Base-by-base conservation (phyloP, 2,797 vertebrate genomes). In the Melanotaenia boesemani region DNA sequence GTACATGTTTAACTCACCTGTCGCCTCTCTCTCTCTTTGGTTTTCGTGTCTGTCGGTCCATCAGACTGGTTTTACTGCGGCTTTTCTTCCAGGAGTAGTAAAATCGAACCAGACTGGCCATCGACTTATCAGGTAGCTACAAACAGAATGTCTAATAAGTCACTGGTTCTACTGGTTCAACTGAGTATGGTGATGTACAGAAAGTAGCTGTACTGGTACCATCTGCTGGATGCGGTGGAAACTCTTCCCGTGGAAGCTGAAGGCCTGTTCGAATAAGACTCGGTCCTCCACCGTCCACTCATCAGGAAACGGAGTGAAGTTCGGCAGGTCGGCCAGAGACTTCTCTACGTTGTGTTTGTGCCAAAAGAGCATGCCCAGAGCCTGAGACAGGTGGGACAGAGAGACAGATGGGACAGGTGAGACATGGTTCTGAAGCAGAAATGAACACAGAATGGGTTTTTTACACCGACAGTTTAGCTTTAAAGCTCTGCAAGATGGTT, bases 41-140 rank as follows among this genome's bases (percentile, higher is more conserved):
- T 78, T 96, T 98, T 60, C 97, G 95, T 26, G 96, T 97, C 44
- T 99, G 97, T 48, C 97, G 94, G 66, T 99, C 97, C 97, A 99
- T 99, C 89, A 99, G 94, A 0, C 97, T 99, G 41, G 96, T 99
- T 94, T 97, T 97, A 85, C 96, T 97, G 79, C 97, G 96, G 0
- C 96, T 98, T 88, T 99, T 99, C 93, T 98, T 99, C 97, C 97
- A 99, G 0, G 97, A 98, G 88, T 99, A 99, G 91, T 99, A 99
- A 84, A 98, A 99, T 54, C 96, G 96, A 76, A 99, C 97, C 92
- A 98, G 91, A 81, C 97, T 98, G 77, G 97, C 95, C 93, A 98
- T 99, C 5, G 97, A 96, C 80, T 98, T 98, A 84, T 98, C 97
- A 64, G 97, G 97, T 74, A 98, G 93, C 97, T 98, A 82, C 2